phyloP scores from a whole-genome alignment of 2,113 vertebrate species.

The Gymnorhina tibicen region DNA sequence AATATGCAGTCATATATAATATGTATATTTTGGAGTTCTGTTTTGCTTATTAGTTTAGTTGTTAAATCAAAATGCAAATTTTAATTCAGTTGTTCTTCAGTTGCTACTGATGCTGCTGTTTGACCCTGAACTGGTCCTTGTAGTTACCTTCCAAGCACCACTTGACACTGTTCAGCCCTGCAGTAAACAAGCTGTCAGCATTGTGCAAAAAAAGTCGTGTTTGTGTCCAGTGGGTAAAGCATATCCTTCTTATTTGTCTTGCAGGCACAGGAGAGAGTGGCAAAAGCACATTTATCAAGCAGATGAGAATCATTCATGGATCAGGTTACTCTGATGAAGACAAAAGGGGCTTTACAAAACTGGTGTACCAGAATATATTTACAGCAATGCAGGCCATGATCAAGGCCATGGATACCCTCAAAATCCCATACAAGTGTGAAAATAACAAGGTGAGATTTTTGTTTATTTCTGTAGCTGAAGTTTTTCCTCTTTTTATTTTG shows the following conservation, averaged over 20 bases:
- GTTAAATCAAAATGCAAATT: background rate
- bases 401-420: constrained; percentile 89
- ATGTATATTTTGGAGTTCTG: background rate
- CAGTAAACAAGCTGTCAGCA: background rate
- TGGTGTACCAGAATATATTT: constrained; percentile 98
- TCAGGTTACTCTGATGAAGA: constrained; percentile 96
- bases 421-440: constrained; percentile 90
- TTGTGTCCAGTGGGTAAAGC: constrained; percentile 16
- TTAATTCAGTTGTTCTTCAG: background rate
- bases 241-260: constrained; percentile 43
- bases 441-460: constrained; percentile 85
- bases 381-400: constrained; percentile 97
- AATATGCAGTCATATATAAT: background rate
- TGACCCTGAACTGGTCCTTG: background rate
- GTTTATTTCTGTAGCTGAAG: background rate
- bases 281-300: constrained; percentile 87
- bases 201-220: background rate
- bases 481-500: background rate
- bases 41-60: background rate
- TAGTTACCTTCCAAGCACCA: background rate
- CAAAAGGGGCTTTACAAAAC: constrained; percentile 87
- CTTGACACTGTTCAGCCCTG: background rate
- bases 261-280: constrained; percentile 85
- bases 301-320: constrained; percentile 97
- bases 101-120: background rate